These are phyloP conservation scores for Linepithema humile DNA, from an alignment of 1,140 invertebrate species.

Conservation along the genomic window DNA sequence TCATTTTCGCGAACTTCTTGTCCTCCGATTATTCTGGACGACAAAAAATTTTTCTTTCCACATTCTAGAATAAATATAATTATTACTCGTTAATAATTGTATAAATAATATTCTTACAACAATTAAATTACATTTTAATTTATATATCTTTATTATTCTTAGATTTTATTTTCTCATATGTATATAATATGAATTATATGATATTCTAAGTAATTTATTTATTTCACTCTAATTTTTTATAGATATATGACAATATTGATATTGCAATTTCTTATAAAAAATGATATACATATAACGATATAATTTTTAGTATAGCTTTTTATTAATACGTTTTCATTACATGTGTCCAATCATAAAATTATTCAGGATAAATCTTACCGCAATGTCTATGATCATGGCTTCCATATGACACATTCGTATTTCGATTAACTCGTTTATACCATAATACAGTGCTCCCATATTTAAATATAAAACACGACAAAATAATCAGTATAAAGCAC, in stretches of 20 bases:
- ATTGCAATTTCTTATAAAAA: background rate
- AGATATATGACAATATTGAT: background rate
- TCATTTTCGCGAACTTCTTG: slow-evolving; percentile 79
- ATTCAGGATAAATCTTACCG: background rate
- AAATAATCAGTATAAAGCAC: slow-evolving; percentile 1
- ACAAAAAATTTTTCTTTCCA: background rate
- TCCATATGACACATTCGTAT: background rate
- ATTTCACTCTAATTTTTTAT: background rate
- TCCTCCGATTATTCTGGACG: slow-evolving; percentile 83
- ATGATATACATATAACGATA: background rate
- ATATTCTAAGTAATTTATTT: background rate
- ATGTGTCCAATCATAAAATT: background rate
- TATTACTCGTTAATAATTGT: background rate
- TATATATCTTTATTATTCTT: background rate
- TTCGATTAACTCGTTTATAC: background rate
- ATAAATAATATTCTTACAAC: background rate
- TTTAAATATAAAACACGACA: background rate
- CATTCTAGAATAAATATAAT: slow-evolving; percentile 1
- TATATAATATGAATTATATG: background rate
- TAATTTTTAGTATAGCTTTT: background rate
- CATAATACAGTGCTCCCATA: background rate
- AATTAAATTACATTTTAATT: background rate
- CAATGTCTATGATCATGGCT: background rate
- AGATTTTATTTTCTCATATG: background rate
- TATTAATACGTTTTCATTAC: background rate